Base-by-base conservation (phyloP, 2,797 vertebrate genomes). In the Trachurus trachurus region DNA sequence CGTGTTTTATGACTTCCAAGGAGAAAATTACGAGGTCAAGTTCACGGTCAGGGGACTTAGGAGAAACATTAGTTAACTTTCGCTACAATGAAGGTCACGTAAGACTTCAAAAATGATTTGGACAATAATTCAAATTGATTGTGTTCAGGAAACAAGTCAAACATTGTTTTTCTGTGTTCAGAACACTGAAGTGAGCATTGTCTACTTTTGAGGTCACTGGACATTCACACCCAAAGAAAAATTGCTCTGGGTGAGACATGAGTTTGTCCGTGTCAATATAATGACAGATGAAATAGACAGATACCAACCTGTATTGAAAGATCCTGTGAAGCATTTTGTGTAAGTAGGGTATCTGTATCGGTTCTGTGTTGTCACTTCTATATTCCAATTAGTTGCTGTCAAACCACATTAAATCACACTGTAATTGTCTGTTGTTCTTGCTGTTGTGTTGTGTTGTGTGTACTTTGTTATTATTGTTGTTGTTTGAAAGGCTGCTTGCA, bases 21-120 rank as follows among this genome's bases (percentile, higher is more conserved):
- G 6, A 66, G 54, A 13, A 74, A 7, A 26, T 53, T 64, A 11
- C n/a, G 8, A 65, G 75, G 44, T 74, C 71, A 75, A 44, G 29
- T 42, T 74, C 31, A 66, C 34, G 19, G 71, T 37, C 31, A 16
- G n/a, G 52, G 26, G 29, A 7, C 5, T 5, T 6, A 19, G 47
- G 10, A 4, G 21, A 66, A 45, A 39, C 34, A 22, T 42, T 1
- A 0, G 6, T 66, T 8, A 49, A 4, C 7, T 22, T 66, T 64
- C 34, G 9, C 16, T 47, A 47, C 17, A 39, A 39, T n/a, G 34
- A 57, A 22, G 64, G 45, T 54, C 65, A 74, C 15, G 17, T 5
- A 45, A 17, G 44, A 45, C 16, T 47, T 47, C 45, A 49, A 12
- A 60, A 76, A 49, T 65, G 65, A 71, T 39, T 0, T 44, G 6